A percentile compares a stretch with the other conserved stretches of the same genome.
Evolutionary conservation across 2,888 invertebrate genomes (phyloP).

Genomic region (Nephrotoma flavescens): DNA sequence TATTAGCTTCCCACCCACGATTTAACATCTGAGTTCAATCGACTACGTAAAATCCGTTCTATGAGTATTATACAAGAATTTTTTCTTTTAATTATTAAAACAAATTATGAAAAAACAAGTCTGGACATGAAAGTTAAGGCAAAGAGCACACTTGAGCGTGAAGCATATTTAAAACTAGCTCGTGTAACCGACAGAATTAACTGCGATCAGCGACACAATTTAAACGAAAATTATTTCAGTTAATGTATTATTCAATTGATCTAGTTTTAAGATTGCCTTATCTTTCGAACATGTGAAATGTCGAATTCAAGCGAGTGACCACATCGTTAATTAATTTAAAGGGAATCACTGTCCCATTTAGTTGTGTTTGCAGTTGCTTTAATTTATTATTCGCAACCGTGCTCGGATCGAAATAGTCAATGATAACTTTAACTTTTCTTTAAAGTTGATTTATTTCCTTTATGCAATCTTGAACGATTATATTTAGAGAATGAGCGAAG

Average conservation of each 20-base stretch:
- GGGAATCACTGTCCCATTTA: background rate
- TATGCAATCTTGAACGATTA: background rate
- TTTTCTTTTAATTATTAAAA: too few species aligned
- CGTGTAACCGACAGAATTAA: too few species aligned
- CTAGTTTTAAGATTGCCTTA: background rate
- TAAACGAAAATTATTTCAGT: background rate
- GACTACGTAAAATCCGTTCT: too few species aligned
- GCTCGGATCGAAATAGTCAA: background rate
- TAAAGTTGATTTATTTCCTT: background rate
- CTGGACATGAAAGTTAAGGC: too few species aligned
- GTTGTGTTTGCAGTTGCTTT: background rate
- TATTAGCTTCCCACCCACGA: too few species aligned
- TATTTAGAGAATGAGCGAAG: background rate
- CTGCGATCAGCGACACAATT: too few species aligned
- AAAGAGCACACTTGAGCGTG: background rate
- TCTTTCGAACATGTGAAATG: too few species aligned
- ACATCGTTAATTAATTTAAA: background rate
- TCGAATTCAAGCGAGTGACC: too few species aligned
- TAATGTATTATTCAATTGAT: background rate
- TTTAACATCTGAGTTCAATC: too few species aligned
- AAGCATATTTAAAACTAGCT: background rate
- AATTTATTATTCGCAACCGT: background rate
- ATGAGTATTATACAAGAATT: too few species aligned
- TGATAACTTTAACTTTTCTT: background rate
- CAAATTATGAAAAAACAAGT: too few species aligned